Conservation (phyloP, 1,140 invertebrate species). For the Sarcophaga bullata region DNA sequence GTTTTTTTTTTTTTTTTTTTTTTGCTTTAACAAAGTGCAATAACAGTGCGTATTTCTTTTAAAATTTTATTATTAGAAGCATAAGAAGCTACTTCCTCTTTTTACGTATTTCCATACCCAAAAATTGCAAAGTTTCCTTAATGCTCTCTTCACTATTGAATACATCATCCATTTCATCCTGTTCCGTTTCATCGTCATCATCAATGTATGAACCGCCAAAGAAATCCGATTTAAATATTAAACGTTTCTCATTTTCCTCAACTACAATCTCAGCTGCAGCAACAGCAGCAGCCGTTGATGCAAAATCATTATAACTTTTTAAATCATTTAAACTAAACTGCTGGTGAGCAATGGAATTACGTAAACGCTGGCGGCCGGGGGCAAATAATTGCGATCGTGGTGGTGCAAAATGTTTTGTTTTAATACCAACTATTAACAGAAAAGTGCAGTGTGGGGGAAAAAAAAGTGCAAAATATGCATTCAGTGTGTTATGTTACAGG, state of each 20-base stretch:
- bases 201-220: slow-evolving; percentile 40
- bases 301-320: slow-evolving; percentile 21
- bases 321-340: neutral
- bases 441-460: neutral
- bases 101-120: slow-evolving; percentile 39
- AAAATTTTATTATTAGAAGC: neutral
- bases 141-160: slow-evolving; percentile 45
- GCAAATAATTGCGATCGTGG: neutral
- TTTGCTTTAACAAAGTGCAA: too few species aligned
- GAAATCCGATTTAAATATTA: slow-evolving; percentile 26
- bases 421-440: neutral
- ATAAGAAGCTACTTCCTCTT: slow-evolving; percentile 30
- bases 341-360: neutral
- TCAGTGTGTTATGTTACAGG: too few species aligned
- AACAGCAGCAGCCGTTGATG: slow-evolving; percentile 30
- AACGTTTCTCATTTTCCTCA: slow-evolving; percentile 47
- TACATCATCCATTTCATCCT: slow-evolving; percentile 42
- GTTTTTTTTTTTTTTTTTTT: too few species aligned
- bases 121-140: slow-evolving; percentile 43
- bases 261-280: slow-evolving; percentile 50
- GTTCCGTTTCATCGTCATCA: slow-evolving; percentile 50
- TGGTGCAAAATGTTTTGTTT: neutral
- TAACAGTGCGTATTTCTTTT: neutral
- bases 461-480: neutral
- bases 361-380: neutral